Conservation (phyloP, 2,797 vertebrate genomes). For the Myoxocephalus aenaeus region DNA sequence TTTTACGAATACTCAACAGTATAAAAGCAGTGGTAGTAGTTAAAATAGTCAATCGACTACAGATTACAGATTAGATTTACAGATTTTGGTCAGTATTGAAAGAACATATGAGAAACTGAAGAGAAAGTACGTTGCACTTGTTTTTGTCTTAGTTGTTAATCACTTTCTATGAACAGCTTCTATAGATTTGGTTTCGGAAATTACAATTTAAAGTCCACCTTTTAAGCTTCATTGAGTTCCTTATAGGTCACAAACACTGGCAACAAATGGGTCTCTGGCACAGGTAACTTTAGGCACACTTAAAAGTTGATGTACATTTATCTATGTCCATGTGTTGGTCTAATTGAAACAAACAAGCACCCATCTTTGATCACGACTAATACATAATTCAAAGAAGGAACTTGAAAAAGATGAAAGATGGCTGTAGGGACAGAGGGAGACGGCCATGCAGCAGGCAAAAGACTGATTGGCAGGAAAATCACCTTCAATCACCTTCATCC, state of each 20-base stretch:
- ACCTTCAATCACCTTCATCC: conserved; percentile 18
- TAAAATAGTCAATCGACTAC: neutral
- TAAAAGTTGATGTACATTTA: neutral
- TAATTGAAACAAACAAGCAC: neutral
- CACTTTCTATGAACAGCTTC: neutral
- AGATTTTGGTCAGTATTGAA: neutral
- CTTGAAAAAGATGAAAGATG: conserved; percentile 7
- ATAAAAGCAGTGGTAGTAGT: neutral
- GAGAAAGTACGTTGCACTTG: neutral
- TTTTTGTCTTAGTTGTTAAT: neutral
- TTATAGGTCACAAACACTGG: neutral
- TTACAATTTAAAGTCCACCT: neutral
- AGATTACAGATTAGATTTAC: too few species aligned
- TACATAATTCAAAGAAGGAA: neutral
- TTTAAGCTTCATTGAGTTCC: neutral
- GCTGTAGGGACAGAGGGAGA: neutral
- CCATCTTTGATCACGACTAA: neutral
- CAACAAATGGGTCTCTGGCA: neutral
- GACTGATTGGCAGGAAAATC: conserved; percentile 32
- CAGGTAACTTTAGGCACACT: neutral
- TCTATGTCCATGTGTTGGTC: neutral
- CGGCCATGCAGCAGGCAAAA: neutral
- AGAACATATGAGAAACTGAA: neutral
- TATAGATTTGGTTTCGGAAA: conserved; percentile 1
- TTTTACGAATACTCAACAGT: too few species aligned